phyloP scores from a whole-genome alignment of 1,140 invertebrate genomes.

The Pentalonia nigronervosa region DNA sequence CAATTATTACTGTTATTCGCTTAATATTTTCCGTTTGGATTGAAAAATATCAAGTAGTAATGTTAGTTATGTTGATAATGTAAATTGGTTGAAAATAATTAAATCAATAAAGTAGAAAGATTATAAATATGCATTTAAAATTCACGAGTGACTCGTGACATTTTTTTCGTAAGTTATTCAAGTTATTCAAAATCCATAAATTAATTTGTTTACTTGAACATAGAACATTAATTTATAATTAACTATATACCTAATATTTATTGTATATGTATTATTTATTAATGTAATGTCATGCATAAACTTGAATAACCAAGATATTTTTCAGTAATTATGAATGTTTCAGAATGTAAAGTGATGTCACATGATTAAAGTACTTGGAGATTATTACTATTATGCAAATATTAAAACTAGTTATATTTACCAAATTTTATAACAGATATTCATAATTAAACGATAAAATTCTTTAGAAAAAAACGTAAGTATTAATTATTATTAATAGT shows the following conservation, averaged over 20 bases:
- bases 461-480: no score
- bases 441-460: no score
- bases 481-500: neutral
- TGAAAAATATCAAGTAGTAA: neutral
- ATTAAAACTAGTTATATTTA: neutral
- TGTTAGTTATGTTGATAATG: neutral
- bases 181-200: neutral
- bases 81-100: neutral
- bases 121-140: neutral
- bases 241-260: no score
- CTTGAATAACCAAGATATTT: no score
- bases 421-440: neutral
- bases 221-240: neutral
- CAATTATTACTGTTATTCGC: neutral
- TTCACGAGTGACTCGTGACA: neutral
- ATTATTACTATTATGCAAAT: neutral
- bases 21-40: neutral
- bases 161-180: neutral
- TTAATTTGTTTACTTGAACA: neutral
- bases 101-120: neutral
- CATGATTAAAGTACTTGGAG: neutral
- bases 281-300: no score
- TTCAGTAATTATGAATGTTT: neutral
- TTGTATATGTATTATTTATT: no score
- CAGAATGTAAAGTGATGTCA: neutral